Conservation (phyloP, 2,888 invertebrate genomes). For the Pristionchus entomophagus region DNA sequence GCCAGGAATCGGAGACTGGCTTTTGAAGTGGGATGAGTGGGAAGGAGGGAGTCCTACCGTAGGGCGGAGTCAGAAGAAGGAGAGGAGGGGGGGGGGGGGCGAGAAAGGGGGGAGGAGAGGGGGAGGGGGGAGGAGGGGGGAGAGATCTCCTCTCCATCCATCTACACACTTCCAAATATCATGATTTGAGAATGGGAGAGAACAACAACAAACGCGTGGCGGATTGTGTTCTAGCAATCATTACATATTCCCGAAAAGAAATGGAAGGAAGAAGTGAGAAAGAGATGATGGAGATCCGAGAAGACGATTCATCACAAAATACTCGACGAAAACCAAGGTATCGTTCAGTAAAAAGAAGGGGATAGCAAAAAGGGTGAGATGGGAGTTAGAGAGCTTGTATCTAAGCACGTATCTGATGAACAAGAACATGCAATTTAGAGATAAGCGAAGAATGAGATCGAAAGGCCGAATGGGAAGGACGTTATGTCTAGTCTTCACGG, state of each 20-base stretch:
- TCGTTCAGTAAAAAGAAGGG: not conserved
- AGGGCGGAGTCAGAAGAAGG: conserved; percentile 37
- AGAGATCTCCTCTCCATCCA: not conserved
- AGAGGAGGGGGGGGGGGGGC: not conserved
- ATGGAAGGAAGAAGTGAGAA: not conserved
- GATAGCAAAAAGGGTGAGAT: not conserved
- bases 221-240: not conserved
- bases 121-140: conserved; percentile 2
- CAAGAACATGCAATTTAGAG: not conserved
- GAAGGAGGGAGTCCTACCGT: conserved; percentile 1
- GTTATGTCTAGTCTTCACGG: too few relatives aligned
- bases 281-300: not conserved
- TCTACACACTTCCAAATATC: conserved; percentile 11
- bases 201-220: conserved; percentile 6
- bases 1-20: not conserved
- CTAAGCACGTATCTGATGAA: not conserved
- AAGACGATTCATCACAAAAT: not conserved
- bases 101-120: too few relatives aligned
- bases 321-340: not conserved
- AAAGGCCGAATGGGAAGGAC: not conserved
- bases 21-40: conserved; percentile 37
- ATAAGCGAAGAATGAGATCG: not conserved
- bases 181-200: conserved; percentile 20
- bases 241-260: conserved; percentile 7
- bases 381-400: not conserved